Conservation (phyloP, 1,140 invertebrate species). For the Drosophila busckii region DNA sequence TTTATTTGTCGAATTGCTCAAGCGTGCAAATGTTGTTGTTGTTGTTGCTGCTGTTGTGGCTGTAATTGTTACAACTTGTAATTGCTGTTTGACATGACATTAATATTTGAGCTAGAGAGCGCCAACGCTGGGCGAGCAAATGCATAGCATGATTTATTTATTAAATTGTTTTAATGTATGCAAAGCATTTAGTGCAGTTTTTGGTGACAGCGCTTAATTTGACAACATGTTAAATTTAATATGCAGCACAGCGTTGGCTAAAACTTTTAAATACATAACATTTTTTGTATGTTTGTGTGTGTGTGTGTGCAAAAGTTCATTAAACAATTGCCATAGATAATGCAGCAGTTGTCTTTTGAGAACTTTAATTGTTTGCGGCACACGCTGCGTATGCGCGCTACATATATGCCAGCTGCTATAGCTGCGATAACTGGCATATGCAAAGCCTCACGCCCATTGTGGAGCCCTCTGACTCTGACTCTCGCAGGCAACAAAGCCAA, state of each 20-base stretch:
- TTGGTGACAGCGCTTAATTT: conserved; percentile 7
- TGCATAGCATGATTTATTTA: conserved; percentile 45
- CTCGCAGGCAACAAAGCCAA: conserved; percentile 45
- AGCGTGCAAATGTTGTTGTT: conserved; percentile 40
- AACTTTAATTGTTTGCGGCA: conserved; percentile 73
- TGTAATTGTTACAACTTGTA: conserved; percentile 60
- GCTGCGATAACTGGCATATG: conserved; percentile 64
- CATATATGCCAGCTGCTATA: conserved; percentile 52
- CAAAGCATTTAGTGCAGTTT: conserved; percentile 16
- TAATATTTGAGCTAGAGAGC: conserved; percentile 61
- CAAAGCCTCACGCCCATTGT: conserved; percentile 28
- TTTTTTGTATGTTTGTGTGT: conserved; percentile 37
- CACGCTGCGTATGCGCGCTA: conserved; percentile 70
- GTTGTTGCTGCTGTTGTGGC: conserved; percentile 1
- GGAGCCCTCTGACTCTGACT: neutral
- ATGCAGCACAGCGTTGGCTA: too few relatives aligned
- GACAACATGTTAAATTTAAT: conserved; percentile 12
- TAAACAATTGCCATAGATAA: conserved; percentile 73
- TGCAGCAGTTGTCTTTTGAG: conserved; percentile 54
- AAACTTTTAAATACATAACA: conserved; percentile 26
- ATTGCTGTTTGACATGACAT: conserved; percentile 76
- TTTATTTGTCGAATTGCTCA: conserved; percentile 75
- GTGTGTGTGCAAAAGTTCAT: conserved; percentile 68
- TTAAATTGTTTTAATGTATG: conserved; percentile 33
- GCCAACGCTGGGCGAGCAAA: conserved; percentile 2